A percentile compares a stretch with the other conserved stretches of the same genome.
These are phyloP conservation scores for Gymnothorax reevesii DNA, from an alignment of 2,797 vertebrate genomes.

Conservation along the genomic window DNA sequence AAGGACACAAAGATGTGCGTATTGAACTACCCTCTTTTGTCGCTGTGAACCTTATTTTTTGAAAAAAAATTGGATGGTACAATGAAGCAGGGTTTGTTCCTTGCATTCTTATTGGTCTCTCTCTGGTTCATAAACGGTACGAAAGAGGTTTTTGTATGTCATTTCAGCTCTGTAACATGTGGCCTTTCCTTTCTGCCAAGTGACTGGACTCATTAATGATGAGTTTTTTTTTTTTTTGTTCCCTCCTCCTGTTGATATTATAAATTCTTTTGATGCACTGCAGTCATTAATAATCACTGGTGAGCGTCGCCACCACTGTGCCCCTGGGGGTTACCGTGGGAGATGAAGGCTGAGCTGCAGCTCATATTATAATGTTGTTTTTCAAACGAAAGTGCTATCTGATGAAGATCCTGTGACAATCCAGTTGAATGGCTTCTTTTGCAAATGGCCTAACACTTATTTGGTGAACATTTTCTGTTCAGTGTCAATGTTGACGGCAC, in stretches of 20 bases:
- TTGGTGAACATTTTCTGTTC: not conserved
- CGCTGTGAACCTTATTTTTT: not conserved
- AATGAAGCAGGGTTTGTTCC: not conserved
- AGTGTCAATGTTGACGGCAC: not conserved
- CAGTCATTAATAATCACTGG: conserved; percentile 26
- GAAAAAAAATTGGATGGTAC: not conserved
- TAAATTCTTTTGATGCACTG: conserved; percentile 45
- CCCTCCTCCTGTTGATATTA: conserved; percentile 28
- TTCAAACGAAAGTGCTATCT: conserved; percentile 1
- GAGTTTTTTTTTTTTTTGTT: not conserved
- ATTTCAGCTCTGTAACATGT: not conserved
- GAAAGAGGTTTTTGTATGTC: not conserved
- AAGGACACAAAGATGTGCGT: not conserved
- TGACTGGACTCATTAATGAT: conserved; percentile 16
- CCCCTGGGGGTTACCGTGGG: conserved; percentile 47
- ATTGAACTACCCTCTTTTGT: not conserved
- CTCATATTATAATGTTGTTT: conserved; percentile 32
- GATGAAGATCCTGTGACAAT: not conserved
- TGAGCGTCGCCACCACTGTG: conserved; percentile 28
- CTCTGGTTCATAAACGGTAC: not conserved
- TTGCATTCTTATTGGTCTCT: not conserved
- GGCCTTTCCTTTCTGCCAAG: conserved; percentile 8
- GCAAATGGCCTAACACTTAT: conserved; percentile 4
- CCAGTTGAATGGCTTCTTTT: not conserved
- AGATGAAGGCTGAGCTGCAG: conserved; percentile 47